phyloP scores from a whole-genome alignment of 1,140 invertebrate genomes.

The Cardiocondyla obscurior region DNA sequence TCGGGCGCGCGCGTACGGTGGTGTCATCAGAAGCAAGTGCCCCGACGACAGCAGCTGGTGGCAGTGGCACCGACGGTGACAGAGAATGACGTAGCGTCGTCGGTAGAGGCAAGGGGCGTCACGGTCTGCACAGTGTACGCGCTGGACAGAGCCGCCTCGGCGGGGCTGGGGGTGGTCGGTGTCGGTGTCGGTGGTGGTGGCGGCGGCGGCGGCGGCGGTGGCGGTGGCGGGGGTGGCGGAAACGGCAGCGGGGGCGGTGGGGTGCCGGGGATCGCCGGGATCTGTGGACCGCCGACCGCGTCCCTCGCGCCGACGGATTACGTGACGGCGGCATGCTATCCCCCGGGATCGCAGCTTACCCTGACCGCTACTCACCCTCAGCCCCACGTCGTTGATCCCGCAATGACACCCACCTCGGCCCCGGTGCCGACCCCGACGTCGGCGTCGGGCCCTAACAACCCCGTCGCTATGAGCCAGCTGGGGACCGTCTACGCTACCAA shows the following conservation, averaged over 20 bases:
- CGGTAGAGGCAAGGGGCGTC: constrained; percentile 72
- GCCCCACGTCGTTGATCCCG: constrained; percentile 79
- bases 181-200: constrained; percentile 77
- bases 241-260: constrained; percentile 61
- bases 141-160: constrained; percentile 82
- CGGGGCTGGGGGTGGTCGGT: constrained; percentile 82
- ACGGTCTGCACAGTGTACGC: constrained; percentile 83
- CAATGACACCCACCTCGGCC: constrained; percentile 77
- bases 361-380: constrained; percentile 75
- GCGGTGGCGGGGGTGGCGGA: constrained; percentile 70
- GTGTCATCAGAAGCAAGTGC: constrained; percentile 49
- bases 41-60: constrained; percentile 65
- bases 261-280: constrained; percentile 73
- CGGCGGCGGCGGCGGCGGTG: constrained; percentile 74
- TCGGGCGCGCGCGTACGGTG: constrained; percentile 40
- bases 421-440: constrained; percentile 78
- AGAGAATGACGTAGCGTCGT: constrained; percentile 78
- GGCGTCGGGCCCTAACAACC: constrained; percentile 81
- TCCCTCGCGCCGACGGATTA: constrained; percentile 79
- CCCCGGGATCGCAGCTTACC: constrained; percentile 73
- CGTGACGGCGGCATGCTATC: constrained; percentile 81
- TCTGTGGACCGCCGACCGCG: constrained; percentile 77
- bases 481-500: constrained; percentile 98
- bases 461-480: constrained; percentile 91
- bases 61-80: constrained; percentile 61